Percentiles rank a stretch among this genome's conserved stretches.
Evolutionary conservation across 2,888 invertebrate species (phyloP).

Genomic region (Loripinus fragilis): DNA sequence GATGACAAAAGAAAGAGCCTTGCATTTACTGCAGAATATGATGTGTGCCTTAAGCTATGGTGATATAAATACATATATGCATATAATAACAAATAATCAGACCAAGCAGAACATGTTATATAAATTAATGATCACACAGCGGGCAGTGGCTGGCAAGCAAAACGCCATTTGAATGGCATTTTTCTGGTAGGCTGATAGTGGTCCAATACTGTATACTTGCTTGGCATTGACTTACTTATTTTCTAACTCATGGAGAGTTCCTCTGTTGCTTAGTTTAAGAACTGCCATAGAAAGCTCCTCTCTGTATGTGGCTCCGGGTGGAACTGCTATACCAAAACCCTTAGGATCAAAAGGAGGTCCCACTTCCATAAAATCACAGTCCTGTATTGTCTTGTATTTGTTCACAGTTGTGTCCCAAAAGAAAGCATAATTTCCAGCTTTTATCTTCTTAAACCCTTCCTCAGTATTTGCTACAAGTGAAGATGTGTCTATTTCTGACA

Average conservation of each 20-base stretch:
- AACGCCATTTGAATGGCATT: too few species aligned
- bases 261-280: slow-evolving; percentile 76
- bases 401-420: slow-evolving; percentile 83
- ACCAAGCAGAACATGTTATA: too few species aligned
- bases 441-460: slow-evolving; percentile 78
- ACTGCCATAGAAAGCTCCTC: slow-evolving; percentile 81
- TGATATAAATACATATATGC: too few species aligned
- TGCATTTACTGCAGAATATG: too few species aligned
- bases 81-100: too few species aligned
- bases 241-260: slow-evolving; percentile 76
- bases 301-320: slow-evolving; percentile 80
- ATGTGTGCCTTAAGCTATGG: too few species aligned
- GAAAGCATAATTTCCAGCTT: slow-evolving; percentile 81
- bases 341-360: slow-evolving; percentile 82
- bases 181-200: too few species aligned
- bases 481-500: slow-evolving; percentile 76
- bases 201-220: too few species aligned
- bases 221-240: slow-evolving; percentile 79
- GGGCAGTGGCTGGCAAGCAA: too few species aligned
- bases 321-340: slow-evolving; percentile 82
- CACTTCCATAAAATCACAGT: slow-evolving; percentile 80
- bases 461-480: slow-evolving; percentile 78
- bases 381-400: slow-evolving; percentile 77
- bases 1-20: too few species aligned
- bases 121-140: too few species aligned